Base-by-base conservation (phyloP, 2,888 invertebrate genomes). In the Clivina fossor region DNA sequence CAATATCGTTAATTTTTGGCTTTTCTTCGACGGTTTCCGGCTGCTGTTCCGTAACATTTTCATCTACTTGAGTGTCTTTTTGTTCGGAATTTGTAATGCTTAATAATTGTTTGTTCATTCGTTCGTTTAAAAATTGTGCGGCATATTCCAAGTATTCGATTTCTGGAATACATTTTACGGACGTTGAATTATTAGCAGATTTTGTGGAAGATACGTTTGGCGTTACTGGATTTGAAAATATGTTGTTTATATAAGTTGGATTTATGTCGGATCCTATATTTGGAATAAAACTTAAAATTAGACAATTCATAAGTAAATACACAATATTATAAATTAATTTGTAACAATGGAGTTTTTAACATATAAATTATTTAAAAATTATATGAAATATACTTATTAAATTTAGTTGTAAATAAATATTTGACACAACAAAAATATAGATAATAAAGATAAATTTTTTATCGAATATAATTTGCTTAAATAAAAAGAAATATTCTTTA, bases 191-290 rank as follows among this genome's bases (percentile, higher is more conserved):
- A 15, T 38, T 26, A 32, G 20, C 20, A 18, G 50, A 19, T 9
- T 18, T 7, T 28, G 32, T n/a, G 11, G 22, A 30, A 41, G n/a
- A 33, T 13, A 51, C n/a, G 20, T 51, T 51, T 15, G 53, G 53
- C 4, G 53, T 53, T 18, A 53, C 53, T 18, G 53, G 53, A 7
- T 44, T 37, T 15, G 53, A 53, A 24, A 53, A 44, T 22, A 53
- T 35, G 16, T 43, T 53, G 19, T 53, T 51, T 26, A 51, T 44
- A 15, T 44, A 44, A 24, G 43, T 37, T 11, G 44, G 32, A 44
- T 53, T 53, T 35, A 53, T 26, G 24, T 53, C 44, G 11, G 19
- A 26, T 19, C 51, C 51, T 51, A 7, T 4, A 50, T 41, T 19
- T 32, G 11, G 11, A 32, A 47, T 8, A 22, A 16, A 32, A 9